A percentile compares a stretch with the other conserved stretches of the same genome.
These are phyloP conservation scores for Himalopsyche phryganea DNA, from an alignment of 1,140 invertebrate genomes.

Conservation along the genomic window DNA sequence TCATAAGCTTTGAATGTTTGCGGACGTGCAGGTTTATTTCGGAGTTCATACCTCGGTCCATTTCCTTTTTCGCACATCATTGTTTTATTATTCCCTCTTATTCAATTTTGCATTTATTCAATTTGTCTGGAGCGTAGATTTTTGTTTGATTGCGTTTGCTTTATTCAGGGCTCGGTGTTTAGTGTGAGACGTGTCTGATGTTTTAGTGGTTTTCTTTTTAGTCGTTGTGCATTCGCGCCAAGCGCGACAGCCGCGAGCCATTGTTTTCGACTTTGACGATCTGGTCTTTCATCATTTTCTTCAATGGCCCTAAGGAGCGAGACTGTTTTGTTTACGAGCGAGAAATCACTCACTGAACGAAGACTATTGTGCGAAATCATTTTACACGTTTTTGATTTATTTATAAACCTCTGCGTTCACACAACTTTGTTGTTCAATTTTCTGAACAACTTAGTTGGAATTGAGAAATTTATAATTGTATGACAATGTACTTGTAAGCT, in stretches of 20 bases:
- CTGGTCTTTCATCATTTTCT: slow-evolving; percentile 2
- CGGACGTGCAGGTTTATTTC: slow-evolving; percentile 26
- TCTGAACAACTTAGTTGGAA: too few relatives aligned
- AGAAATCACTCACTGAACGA: too few relatives aligned
- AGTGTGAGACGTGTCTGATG: slow-evolving; percentile 16
- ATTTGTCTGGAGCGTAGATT: slow-evolving; percentile 20
- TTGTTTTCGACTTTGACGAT: slow-evolving; percentile 5
- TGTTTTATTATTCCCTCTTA: slow-evolving; percentile 31
- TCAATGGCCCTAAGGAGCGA: background rate
- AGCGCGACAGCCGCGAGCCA: slow-evolving; percentile 2
- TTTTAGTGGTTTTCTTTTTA: slow-evolving; percentile 6
- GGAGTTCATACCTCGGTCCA: slow-evolving; percentile 2
- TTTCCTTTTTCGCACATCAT: slow-evolving; percentile 29
- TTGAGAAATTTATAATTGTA: too few relatives aligned
- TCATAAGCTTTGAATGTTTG: slow-evolving; percentile 20
- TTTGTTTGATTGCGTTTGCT: background rate
- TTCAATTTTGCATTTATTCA: slow-evolving; percentile 36
- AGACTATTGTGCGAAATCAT: too few relatives aligned
- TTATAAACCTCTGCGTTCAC: too few relatives aligned
- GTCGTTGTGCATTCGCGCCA: background rate
- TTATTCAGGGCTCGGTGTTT: slow-evolving; percentile 9
- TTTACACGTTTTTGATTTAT: too few relatives aligned
- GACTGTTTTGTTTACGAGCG: too few relatives aligned
- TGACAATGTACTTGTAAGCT: too few relatives aligned
- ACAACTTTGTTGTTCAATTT: too few relatives aligned